Conservation (phyloP, 2,888 invertebrate species). For the Conistra vaccinii region DNA sequence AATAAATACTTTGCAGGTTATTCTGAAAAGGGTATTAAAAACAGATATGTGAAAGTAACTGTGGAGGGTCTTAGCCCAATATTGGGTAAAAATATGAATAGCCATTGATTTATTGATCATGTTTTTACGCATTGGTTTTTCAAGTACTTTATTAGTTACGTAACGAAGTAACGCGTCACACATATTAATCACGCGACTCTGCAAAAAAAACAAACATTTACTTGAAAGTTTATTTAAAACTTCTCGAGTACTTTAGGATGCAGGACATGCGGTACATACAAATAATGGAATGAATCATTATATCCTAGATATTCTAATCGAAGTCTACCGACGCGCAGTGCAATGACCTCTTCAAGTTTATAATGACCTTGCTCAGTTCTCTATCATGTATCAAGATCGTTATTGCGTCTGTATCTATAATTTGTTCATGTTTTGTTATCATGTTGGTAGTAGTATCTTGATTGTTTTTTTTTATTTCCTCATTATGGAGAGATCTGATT, state of each 20-base stretch:
- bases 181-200: conserved; percentile 29
- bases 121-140: conserved; percentile 32
- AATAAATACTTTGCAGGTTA: conserved; percentile 17
- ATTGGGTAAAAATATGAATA: conserved; percentile 1
- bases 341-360: conserved; percentile 61
- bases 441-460: conserved; percentile 36
- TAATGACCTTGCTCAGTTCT: conserved; percentile 57
- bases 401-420: conserved; percentile 42
- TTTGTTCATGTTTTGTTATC: conserved; percentile 46
- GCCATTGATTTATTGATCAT: conserved; percentile 8
- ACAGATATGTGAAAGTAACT: background rate
- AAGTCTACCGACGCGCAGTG: conserved; percentile 47
- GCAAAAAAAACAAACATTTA: conserved; percentile 12
- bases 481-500: background rate
- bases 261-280: conserved; percentile 27
- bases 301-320: conserved; percentile 49
- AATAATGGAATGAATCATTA: conserved; percentile 44
- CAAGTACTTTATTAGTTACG: conserved; percentile 33
- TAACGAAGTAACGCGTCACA: conserved; percentile 35
- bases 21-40: conserved; percentile 1
- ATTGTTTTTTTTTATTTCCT: conserved; percentile 10
- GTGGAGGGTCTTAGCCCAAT: background rate
- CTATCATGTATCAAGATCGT: conserved; percentile 52
- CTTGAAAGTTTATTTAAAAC: conserved; percentile 5
- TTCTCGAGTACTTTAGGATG: background rate